Percentiles rank a stretch among this genome's conserved stretches.
phyloP scores from a whole-genome alignment of 2,797 vertebrate genomes.

The Natrix natrix region DNA sequence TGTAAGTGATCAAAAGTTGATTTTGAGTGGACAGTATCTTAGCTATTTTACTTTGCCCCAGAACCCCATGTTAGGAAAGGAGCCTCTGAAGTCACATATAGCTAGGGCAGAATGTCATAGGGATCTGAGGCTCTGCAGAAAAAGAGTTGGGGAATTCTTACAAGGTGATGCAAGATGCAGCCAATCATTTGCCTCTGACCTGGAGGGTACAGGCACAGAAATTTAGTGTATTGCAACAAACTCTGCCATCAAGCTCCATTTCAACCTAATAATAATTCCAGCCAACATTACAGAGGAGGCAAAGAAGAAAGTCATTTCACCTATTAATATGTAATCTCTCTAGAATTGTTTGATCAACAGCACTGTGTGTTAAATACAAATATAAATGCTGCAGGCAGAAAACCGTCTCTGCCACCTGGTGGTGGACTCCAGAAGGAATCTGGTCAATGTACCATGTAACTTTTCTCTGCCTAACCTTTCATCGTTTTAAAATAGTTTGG shows the following conservation, averaged over 20 bases:
- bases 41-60: background rate
- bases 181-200: background rate
- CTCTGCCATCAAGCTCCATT: background rate
- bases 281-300: background rate
- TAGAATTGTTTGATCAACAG: background rate
- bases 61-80: background rate
- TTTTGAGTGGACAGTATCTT: background rate
- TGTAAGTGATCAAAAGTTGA: background rate
- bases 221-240: background rate
- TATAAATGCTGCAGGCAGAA: background rate
- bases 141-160: background rate
- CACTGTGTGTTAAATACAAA: background rate
- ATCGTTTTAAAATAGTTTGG: rapidly evolving
- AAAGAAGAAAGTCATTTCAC: background rate
- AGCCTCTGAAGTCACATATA: background rate
- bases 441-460: background rate
- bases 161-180: background rate
- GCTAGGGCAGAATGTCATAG: background rate
- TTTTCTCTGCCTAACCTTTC: background rate
- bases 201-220: background rate
- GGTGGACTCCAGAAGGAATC: background rate
- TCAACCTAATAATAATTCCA: background rate
- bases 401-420: conserved; percentile 1
- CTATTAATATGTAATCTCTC: background rate
- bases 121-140: background rate